Base-by-base conservation (phyloP, 2,797 vertebrate genomes). In the Sebastes aleutianus region DNA sequence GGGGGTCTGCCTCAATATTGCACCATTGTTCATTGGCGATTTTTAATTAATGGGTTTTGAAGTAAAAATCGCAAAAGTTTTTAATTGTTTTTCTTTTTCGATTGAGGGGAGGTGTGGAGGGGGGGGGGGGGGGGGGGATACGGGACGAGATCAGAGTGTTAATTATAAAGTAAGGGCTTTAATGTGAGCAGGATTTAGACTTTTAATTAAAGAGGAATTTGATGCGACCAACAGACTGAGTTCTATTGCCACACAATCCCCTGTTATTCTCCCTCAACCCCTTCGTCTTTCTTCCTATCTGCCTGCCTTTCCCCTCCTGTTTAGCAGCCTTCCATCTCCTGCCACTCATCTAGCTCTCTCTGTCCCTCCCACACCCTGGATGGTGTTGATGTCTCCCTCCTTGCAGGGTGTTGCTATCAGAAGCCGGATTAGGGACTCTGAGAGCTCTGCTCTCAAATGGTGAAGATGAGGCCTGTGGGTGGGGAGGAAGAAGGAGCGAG, bases 201-300 rank as follows among this genome's bases (percentile, higher is more conserved):
- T 95, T 95, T 95, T 96, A 95, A 96, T 96, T 96, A 96, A 96
- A 94, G 89, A 92, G 85, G 92, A 95, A 93, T 93, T 95, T 93
- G 89, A 94, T 91, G 87, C 86, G 86, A 93, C 90, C 92, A 87
- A 93, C 87, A 92, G 92, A 89, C 90, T 89, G 82, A 79, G 88
- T 93, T 93, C 84, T 91, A 76, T 91, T 85, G 86, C 80, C 59
- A 73, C 86, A 79, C 88, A 90, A 87, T 91, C 83, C 89, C 70
- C 82, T 34, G 85, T 81, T 87, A 88, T 79, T 90, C 72, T 70
- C 32, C 65, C 80, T 84, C 74, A n/a, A 47, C 54, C 74, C 85
- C 47, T 74, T 74, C 65, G 47, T 50, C 47, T 50, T 63, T 75
- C 79, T 59, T 54, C 74, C 82, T 82, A 3, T 82, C 74, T 31